Conservation (phyloP, 2,113 vertebrate genomes). For the Mormyrus iriodes region DNA sequence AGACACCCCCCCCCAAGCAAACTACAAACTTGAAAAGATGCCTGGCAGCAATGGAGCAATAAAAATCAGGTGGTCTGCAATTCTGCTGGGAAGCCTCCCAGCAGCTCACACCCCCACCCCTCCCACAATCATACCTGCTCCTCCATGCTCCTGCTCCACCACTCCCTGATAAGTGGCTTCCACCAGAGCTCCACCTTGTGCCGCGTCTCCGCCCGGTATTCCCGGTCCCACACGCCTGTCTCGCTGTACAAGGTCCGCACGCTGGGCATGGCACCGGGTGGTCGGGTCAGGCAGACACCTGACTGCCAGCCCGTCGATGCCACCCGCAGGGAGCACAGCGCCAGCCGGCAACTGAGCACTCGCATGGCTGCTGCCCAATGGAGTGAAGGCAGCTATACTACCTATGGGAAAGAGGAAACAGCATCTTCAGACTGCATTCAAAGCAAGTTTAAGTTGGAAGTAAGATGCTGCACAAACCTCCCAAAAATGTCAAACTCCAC, state of each 20-base stretch:
- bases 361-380: slow-evolving; percentile 57
- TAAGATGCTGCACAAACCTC: neutral
- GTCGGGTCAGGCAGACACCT: neutral
- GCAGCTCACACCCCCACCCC: no score
- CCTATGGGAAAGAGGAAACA: neutral
- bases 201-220: slow-evolving; percentile 73
- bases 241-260: slow-evolving; percentile 70
- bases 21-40: neutral
- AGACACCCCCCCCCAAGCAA: neutral
- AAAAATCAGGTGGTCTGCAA: neutral
- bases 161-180: slow-evolving; percentile 72
- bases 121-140: slow-evolving; percentile 56
- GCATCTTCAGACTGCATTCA: neutral
- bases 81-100: neutral
- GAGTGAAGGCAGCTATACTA: neutral
- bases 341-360: slow-evolving; percentile 39
- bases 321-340: slow-evolving; percentile 44
- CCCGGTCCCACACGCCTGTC: slow-evolving; percentile 79
- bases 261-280: neutral
- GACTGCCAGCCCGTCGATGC: slow-evolving; percentile 31
- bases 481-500: neutral
- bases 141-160: slow-evolving; percentile 54
- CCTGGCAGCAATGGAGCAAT: neutral
- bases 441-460: neutral
- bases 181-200: slow-evolving; percentile 81